Evolutionary conservation across 1,140 invertebrate genomes (phyloP).

Genomic region (Harlomillsia oculata): DNA sequence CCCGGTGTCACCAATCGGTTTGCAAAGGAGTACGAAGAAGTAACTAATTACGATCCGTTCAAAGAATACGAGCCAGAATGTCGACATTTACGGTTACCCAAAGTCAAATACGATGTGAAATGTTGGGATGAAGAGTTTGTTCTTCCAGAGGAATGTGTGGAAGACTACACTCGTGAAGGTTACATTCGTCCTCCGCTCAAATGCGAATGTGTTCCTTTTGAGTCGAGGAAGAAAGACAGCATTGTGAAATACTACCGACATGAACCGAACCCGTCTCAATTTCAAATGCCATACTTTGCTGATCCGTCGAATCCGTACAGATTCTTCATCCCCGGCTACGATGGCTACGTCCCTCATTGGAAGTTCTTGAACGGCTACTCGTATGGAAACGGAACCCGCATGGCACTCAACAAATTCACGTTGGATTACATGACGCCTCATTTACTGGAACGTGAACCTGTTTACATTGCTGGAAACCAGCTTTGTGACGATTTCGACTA

Average conservation of each 20-base stretch:
- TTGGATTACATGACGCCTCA: slow-evolving; percentile 20
- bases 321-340: slow-evolving; percentile 29
- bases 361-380: slow-evolving; percentile 26
- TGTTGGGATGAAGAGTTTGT: slow-evolving; percentile 32
- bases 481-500: slow-evolving; percentile 24
- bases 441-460: slow-evolving; percentile 22
- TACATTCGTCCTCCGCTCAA: slow-evolving; percentile 15
- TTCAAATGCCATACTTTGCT: slow-evolving; percentile 24
- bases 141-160: slow-evolving; percentile 11
- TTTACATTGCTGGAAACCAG: slow-evolving; percentile 22
- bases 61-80: slow-evolving; percentile 26
- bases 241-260: slow-evolving; percentile 22
- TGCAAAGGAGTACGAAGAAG: slow-evolving; percentile 30
- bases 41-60: slow-evolving; percentile 27
- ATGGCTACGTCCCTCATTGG: slow-evolving; percentile 25
- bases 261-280: slow-evolving; percentile 18
- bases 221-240: slow-evolving; percentile 16
- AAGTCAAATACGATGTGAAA: slow-evolving; percentile 17
- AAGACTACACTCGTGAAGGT: slow-evolving; percentile 7
- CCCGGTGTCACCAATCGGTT: slow-evolving; percentile 14
- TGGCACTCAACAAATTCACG: slow-evolving; percentile 26
- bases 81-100: slow-evolving; percentile 28
- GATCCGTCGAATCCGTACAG: slow-evolving; percentile 29
- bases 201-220: slow-evolving; percentile 32
- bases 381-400: slow-evolving; percentile 8